These are phyloP conservation scores for Acanthis flammea DNA, from an alignment of 2,797 vertebrate genomes.

Conservation along the genomic window DNA sequence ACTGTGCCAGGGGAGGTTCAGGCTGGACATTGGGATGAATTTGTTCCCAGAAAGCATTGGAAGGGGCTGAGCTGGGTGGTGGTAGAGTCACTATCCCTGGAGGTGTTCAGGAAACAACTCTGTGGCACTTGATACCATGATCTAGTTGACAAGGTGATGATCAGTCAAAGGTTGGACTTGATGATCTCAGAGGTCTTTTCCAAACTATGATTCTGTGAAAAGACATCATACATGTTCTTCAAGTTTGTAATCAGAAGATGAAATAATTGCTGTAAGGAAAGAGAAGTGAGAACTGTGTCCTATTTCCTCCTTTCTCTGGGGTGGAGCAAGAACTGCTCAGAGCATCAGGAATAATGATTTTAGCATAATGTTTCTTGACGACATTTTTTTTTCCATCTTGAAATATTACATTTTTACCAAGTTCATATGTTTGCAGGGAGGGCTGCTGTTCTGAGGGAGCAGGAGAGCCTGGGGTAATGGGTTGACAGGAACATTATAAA, in stretches of 20 bases:
- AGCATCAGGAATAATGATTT: not conserved
- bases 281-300: not conserved
- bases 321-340: not conserved
- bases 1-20: not conserved
- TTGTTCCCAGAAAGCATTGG: not conserved
- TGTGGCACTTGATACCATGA: not conserved
- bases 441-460: not conserved
- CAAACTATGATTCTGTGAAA: not conserved
- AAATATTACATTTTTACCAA: not conserved
- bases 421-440: not conserved
- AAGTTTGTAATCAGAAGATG: not conserved
- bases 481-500: not conserved
- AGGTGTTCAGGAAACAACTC: not conserved
- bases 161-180: not conserved
- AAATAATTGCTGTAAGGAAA: not conserved
- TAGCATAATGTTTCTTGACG: not conserved
- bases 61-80: fast-evolving
- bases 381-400: not conserved
- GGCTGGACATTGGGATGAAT: not conserved
- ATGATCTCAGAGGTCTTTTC: not conserved
- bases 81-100: not conserved
- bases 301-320: not conserved
- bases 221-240: not conserved
- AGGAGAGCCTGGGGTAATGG: not conserved
- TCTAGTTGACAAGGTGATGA: not conserved